Conservation (phyloP, 2,797 vertebrate genomes). For the Hoplostethus atlanticus region DNA sequence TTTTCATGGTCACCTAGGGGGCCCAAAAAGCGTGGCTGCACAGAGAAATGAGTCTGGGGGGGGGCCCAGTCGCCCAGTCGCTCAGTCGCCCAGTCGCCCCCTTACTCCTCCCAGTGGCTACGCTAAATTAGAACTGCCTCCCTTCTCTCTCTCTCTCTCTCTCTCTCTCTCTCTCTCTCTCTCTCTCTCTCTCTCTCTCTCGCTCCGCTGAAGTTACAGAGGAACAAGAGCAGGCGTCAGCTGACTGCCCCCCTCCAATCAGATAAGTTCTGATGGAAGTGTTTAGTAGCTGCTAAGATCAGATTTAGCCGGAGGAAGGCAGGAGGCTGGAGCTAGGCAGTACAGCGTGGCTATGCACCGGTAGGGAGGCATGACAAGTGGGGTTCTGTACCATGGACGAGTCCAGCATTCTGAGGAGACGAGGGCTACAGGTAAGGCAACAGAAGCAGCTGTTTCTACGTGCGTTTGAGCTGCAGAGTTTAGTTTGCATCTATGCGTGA, state of each 20-base stretch:
- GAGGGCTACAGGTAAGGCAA: constrained; percentile 94
- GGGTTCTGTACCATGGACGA: constrained; percentile 89
- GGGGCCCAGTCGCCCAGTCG: too few species aligned
- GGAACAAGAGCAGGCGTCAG: constrained; percentile 88
- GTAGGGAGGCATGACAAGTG: constrained; percentile 80
- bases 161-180: too few species aligned
- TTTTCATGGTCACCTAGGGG: constrained; percentile 74
- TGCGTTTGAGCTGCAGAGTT: constrained; percentile 14
- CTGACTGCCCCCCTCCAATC: constrained; percentile 93
- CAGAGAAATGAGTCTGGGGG: constrained; percentile 66
- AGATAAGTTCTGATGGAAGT: constrained; percentile 94
- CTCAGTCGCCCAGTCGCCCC: constrained; percentile 1
- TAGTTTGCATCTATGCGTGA: constrained; percentile 30
- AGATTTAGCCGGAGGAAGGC: constrained; percentile 85
- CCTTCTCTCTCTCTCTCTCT: constrained; percentile 15
- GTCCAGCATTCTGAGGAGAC: constrained; percentile 93
- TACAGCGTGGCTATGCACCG: constrained; percentile 87
- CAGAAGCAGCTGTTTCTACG: not conserved
- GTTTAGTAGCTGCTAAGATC: constrained; percentile 92
- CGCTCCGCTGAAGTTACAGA: constrained; percentile 88
- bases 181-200: not conserved
- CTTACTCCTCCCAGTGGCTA: constrained; percentile 50
- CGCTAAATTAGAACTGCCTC: constrained; percentile 73
- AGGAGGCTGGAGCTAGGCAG: constrained; percentile 68
- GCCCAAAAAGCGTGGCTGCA: constrained; percentile 65